Evolutionary conservation across 2,888 invertebrate species (phyloP), one percentile per base, ranked within the genome.

Genomic region (Leistus spinibarbis): DNA sequence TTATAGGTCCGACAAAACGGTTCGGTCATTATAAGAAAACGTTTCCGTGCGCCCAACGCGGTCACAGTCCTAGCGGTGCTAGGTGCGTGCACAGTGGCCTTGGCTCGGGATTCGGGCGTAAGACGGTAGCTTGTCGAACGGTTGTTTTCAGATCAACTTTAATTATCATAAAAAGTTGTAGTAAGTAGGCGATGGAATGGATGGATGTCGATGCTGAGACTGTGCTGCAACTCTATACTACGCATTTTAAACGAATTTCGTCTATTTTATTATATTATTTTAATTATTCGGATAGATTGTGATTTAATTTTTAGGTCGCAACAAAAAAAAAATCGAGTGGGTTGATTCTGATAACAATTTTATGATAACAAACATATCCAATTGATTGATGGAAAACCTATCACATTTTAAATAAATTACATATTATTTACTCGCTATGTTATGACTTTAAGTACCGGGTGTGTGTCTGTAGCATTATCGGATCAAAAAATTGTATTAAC

Each of bases 1-100:
- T 72, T 72, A 72, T 65, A 72, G 65, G 65, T 56, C 65, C 57
- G 65, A 19, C 66, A 24, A 64, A 72, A 65, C 65, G 72, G 64
- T 54, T 19, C 60, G 3, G 60, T 60, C 60, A 60, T 60, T 60
- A 60, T n/a, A 40, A 60, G 60, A 60, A 60, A 60, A 60, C 60
- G 16, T 60, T 17, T 10, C 20, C 10, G 20, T 22, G 17, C 17
- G 20, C 60, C 60, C 60, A 22, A 22, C 22, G 22, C 17, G 22
- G 60, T 60, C 60, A 60, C 60, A 60, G 16, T 60, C 60, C 13
- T 19, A 60, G 22, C 16, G 4, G 40, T 13, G n/a, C 13, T 40
- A 10, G 40, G 40, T 40, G 40, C 40, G 40, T 40, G 40, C 13
- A 40, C 40, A 40, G 13, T 40, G 40, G 40, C 40, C 40, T 40